A percentile compares a stretch with the other conserved stretches of the same genome.
These are phyloP conservation scores for Scaptomyza montana DNA, from an alignment of 1,140 invertebrate species.

Conservation along the genomic window DNA sequence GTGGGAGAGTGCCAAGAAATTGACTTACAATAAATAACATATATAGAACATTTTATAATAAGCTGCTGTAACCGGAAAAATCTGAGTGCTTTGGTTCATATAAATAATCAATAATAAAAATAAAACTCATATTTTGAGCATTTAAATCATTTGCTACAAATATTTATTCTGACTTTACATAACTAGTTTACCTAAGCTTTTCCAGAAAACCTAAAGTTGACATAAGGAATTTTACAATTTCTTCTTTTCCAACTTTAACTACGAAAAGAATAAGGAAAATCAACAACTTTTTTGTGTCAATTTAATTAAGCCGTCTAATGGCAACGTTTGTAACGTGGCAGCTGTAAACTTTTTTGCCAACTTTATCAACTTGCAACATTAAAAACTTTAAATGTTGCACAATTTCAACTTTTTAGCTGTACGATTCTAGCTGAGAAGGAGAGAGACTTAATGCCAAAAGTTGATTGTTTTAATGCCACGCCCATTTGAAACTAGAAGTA, in stretches of 20 bases:
- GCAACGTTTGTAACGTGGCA: not conserved
- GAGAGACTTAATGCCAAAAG: conserved; percentile 3
- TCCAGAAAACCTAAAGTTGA: no score
- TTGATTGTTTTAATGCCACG: conserved; percentile 42
- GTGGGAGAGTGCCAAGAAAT: not conserved
- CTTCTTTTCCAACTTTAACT: no score
- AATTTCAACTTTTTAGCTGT: conserved; percentile 39
- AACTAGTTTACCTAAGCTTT: not conserved
- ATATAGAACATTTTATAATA: no score
- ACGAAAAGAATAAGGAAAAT: no score
- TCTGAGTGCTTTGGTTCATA: no score
- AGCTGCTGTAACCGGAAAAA: no score
- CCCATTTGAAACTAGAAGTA: conserved; percentile 33
- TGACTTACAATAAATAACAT: not conserved
- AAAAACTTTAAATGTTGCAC: conserved; percentile 42
- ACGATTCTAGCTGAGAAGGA: conserved; percentile 1
- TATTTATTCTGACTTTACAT: no score
- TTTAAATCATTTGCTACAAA: no score
- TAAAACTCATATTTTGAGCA: no score
- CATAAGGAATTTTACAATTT: no score
- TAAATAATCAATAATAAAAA: no score
- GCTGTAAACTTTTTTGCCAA: conserved; percentile 14
- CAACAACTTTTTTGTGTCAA: conserved; percentile 10
- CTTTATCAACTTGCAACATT: conserved; percentile 17
- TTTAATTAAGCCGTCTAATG: conserved; percentile 29